These are phyloP conservation scores for Probosciger aterrimus DNA, from an alignment of 2,113 vertebrate species.

Conservation along the genomic window DNA sequence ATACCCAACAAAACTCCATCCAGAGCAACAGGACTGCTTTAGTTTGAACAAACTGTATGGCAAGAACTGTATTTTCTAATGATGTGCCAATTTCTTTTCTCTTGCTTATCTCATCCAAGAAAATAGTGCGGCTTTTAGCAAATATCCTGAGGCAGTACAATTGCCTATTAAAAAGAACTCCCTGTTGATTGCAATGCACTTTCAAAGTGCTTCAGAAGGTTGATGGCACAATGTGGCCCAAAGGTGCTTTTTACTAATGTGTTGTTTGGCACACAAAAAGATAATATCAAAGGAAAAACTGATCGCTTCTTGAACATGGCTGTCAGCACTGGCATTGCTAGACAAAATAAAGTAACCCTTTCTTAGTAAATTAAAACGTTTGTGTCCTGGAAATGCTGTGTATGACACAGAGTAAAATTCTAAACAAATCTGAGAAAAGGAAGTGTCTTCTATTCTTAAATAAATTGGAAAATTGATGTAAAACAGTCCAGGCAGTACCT, in stretches of 20 bases:
- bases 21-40: neutral
- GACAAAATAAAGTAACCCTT: neutral
- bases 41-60: neutral
- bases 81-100: neutral
- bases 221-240: constrained; percentile 1
- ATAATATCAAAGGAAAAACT: neutral
- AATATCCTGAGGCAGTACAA: neutral
- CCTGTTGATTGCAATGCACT: neutral
- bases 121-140: neutral
- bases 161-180: neutral
- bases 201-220: neutral
- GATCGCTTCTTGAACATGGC: neutral
- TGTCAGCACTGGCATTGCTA: neutral
- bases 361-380: neutral
- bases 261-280: neutral
- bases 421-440: neutral
- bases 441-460: neutral
- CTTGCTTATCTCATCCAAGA: neutral
- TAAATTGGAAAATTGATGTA: neutral
- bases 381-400: neutral
- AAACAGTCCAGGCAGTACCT: neutral
- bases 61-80: neutral
- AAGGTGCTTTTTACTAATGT: neutral
- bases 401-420: neutral
- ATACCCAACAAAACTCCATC: neutral